Conservation (phyloP, 2,113 vertebrate species). For the Pseudorectes ferrugineus region DNA sequence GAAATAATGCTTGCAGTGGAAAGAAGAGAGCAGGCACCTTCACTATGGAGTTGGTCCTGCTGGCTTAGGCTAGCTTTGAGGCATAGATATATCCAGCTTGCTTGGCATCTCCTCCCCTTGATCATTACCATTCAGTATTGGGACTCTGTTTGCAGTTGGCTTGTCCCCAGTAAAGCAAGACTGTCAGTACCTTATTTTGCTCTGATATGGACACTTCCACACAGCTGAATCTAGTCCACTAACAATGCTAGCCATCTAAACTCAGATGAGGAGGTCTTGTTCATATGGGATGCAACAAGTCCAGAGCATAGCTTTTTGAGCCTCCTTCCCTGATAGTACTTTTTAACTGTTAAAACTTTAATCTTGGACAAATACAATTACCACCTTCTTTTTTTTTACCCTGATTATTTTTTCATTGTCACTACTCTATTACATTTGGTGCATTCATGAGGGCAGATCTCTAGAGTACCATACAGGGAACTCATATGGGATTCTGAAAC, state of each 20-base stretch:
- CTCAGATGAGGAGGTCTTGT: background rate
- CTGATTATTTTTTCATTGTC: background rate
- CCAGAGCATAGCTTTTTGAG: background rate
- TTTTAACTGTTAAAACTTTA: background rate
- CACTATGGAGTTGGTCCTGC: background rate
- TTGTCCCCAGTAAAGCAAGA: background rate
- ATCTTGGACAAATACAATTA: background rate
- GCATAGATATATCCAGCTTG: background rate
- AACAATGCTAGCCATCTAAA: background rate
- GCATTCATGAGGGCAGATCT: background rate
- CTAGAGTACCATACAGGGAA: background rate
- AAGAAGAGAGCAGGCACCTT: background rate
- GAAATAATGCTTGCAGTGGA: background rate
- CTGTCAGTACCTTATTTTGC: background rate
- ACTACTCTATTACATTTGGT: background rate
- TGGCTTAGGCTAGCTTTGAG: background rate
- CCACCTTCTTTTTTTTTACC: background rate
- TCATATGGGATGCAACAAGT: background rate
- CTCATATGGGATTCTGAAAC: fast-evolving
- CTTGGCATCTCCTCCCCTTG: background rate
- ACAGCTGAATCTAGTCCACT: background rate
- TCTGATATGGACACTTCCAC: background rate
- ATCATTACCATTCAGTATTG: background rate
- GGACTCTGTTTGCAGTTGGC: background rate
- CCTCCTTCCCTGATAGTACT: background rate